Conservation (phyloP, 2,888 invertebrate species). For the Psylliodes chrysocephalus region DNA sequence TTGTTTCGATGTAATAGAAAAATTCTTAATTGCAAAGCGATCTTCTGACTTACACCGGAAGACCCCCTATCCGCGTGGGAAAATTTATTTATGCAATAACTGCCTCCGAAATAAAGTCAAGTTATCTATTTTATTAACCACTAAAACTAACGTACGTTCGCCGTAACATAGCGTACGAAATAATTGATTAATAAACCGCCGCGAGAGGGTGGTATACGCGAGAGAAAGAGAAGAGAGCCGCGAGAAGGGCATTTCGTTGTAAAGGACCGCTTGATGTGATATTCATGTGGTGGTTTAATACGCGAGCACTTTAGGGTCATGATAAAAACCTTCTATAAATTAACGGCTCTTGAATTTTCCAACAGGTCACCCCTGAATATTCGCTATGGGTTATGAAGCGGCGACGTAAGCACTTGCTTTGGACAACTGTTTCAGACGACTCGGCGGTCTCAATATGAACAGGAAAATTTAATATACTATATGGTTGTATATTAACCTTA, state of each 20-base stretch:
- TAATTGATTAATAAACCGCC: constrained; percentile 30
- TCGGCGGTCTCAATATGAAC: neutral
- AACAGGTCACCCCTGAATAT: constrained; percentile 34
- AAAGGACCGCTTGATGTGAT: constrained; percentile 39
- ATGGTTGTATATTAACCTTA: too few species aligned
- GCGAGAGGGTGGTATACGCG: neutral
- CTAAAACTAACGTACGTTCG: constrained; percentile 16
- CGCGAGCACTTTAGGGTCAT: constrained; percentile 41
- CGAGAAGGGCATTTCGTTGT: constrained; percentile 27
- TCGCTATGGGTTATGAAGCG: constrained; percentile 26
- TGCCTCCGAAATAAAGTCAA: too few species aligned
- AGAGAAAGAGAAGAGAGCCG: constrained; percentile 1
- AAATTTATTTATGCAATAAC: too few species aligned
- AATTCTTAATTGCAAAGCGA: too few species aligned
- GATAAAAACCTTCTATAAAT: constrained; percentile 43
- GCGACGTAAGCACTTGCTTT: constrained; percentile 27
- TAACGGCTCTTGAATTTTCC: constrained; percentile 41
- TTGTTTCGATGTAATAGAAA: too few species aligned
- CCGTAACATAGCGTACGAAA: constrained; percentile 17
- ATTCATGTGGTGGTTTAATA: constrained; percentile 41
- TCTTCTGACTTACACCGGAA: too few species aligned
- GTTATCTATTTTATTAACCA: too few species aligned
- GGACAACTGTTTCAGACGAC: constrained; percentile 20
- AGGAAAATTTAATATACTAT: neutral
- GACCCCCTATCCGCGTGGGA: too few species aligned